Conservation (phyloP, 2,888 invertebrate genomes). For the Linyphia triangularis region DNA sequence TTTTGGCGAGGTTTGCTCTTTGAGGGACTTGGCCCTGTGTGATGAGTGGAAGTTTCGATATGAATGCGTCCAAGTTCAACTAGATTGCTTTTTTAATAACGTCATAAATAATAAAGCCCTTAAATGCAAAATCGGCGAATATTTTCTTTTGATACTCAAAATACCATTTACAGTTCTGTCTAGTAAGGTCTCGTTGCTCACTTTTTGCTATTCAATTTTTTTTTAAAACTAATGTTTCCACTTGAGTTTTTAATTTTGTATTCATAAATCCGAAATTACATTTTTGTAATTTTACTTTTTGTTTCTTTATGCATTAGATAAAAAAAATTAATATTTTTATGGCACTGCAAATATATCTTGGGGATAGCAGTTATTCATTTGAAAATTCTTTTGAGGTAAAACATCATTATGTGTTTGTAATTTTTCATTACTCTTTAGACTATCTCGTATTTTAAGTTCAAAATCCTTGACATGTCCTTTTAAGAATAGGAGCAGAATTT, state of each 20-base stretch:
- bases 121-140: slow-evolving; percentile 19
- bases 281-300: background rate
- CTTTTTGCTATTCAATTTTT: background rate
- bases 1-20: slow-evolving; percentile 8
- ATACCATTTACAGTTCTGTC: background rate
- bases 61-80: slow-evolving; percentile 6
- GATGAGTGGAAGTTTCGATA: background rate
- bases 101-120: background rate
- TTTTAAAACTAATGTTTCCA: background rate
- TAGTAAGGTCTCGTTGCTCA: background rate
- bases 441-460: too few species aligned
- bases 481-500: too few species aligned
- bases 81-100: slow-evolving; percentile 32
- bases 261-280: background rate
- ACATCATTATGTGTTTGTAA: too few species aligned
- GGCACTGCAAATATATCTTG: too few species aligned
- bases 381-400: too few species aligned
- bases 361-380: too few species aligned
- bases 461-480: too few species aligned
- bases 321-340: too few species aligned
- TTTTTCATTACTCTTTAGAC: too few species aligned
- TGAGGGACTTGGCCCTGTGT: background rate
- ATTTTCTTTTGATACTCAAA: slow-evolving; percentile 35
- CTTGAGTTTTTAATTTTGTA: slow-evolving; percentile 1
- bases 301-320: too few species aligned